Percentiles rank a stretch among this genome's conserved stretches.
Evolutionary conservation across 2,888 invertebrate genomes (phyloP).

Genomic region (Philaethria dido): DNA sequence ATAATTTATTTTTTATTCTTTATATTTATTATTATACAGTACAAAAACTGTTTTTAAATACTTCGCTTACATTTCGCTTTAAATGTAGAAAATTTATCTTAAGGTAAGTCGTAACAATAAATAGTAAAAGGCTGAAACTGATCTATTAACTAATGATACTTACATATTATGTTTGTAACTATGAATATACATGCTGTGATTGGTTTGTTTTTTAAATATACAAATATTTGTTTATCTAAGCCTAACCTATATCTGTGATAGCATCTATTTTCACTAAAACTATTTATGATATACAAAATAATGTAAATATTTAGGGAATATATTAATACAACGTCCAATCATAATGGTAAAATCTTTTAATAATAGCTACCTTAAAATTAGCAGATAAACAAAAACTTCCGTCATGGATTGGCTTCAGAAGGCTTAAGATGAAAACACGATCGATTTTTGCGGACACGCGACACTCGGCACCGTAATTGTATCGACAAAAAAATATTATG

Average conservation of each 20-base stretch:
- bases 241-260: neutral
- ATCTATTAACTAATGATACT: neutral
- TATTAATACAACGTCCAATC: neutral
- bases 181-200: neutral
- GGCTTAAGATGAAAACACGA: constrained; percentile 21
- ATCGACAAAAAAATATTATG: neutral
- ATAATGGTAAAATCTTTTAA: neutral
- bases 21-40: neutral
- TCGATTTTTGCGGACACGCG: constrained; percentile 9
- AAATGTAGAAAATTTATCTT: neutral
- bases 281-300: neutral
- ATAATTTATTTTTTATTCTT: too few species aligned
- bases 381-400: constrained; percentile 12
- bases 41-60: neutral
- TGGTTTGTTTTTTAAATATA: neutral
- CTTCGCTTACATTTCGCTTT: constrained; percentile 1
- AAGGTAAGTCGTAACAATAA: neutral
- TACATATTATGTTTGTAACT: too few species aligned
- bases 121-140: neutral
- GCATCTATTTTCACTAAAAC: constrained; percentile 5
- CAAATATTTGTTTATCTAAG: neutral
- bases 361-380: constrained; percentile 16
- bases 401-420: constrained; percentile 10
- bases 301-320: neutral
- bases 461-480: constrained; percentile 14